Percentiles rank a stretch among this genome's conserved stretches.
Evolutionary conservation across 2,797 vertebrate species (phyloP).

Genomic region (Taeniopygia guttata): DNA sequence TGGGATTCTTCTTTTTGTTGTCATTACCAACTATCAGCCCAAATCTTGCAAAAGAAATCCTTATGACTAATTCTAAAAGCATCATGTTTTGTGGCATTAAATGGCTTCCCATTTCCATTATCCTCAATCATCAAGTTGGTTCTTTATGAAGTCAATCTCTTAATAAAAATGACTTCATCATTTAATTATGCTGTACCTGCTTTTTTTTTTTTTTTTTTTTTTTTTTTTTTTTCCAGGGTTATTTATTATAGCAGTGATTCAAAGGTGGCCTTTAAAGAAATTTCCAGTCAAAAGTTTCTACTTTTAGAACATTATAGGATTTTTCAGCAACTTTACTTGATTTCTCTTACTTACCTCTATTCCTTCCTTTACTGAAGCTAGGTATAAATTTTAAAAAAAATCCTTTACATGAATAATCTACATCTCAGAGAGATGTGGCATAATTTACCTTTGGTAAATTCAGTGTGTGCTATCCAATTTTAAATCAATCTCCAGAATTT

Average conservation of each 20-base stretch:
- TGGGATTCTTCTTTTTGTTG: neutral
- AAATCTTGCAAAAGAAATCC: neutral
- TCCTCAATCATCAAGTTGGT: neutral
- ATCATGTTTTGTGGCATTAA: neutral
- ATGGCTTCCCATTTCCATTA: neutral
- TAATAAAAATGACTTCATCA: neutral
- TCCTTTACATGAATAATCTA: neutral
- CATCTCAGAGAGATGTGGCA: neutral
- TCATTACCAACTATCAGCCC: neutral
- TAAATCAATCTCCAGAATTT: neutral
- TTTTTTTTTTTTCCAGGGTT: neutral
- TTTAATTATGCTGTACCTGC: neutral
- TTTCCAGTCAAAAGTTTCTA: neutral
- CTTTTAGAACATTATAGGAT: neutral
- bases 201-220: neutral
- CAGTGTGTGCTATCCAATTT: neutral
- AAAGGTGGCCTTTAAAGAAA: neutral
- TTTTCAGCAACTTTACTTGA: neutral
- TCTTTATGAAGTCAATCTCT: neutral
- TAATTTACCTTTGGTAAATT: neutral
- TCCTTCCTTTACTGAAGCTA: neutral
- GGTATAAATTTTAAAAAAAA: neutral
- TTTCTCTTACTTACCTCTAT: neutral
- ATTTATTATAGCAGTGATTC: neutral
- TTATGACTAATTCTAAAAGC: neutral